Base-by-base conservation (phyloP, 1,140 invertebrate genomes). In the Drosophila nikananu region DNA sequence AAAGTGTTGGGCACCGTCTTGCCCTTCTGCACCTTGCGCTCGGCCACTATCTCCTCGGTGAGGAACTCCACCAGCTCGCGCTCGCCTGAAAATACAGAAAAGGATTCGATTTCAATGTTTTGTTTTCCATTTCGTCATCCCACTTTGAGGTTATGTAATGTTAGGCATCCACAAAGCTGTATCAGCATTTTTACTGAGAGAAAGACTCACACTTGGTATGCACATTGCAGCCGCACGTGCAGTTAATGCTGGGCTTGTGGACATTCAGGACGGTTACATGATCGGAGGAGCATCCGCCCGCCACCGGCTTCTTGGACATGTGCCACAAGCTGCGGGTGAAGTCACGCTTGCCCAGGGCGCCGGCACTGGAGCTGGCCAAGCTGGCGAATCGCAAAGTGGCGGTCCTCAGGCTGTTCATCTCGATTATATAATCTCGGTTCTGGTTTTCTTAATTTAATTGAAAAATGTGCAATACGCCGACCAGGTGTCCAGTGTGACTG, bases 31-130 rank as follows among this genome's bases (percentile, higher is more conserved):
- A 96, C 95, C 92, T 97, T 97, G 73, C 96, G 96, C 93, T 98
- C 98, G 0, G 97, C 96, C 57, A 96, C 94, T 70, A 98, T 98
- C 94, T 98, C 98, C 93, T 98, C 97, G 6, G 95, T 95, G 0
- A 98, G 93, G 91, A 98, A 98, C 91, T 97, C 96, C 1, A 97
- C 95, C 37, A 98, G 93, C 91, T 98, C 97, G 77, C 96, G 95
- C 93, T 98, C 97, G 83, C 96, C 97, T 98, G 73, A 51, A 35
- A 15, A 25, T 23, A 48, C 46, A 19, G 0, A 58, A 30, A 49
- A 42, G 51, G 1, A 55, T 23, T 27, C 4, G 10, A 58, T 80
- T 65, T 49, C 39, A 49, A 37, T 37, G 46, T 64, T 61, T 42
- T 61, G 27, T 15, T 48, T 63, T 37, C 42, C 57, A 74, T 73